Conservation (phyloP, 2,113 vertebrate species). For the Barbus barbus region DNA sequence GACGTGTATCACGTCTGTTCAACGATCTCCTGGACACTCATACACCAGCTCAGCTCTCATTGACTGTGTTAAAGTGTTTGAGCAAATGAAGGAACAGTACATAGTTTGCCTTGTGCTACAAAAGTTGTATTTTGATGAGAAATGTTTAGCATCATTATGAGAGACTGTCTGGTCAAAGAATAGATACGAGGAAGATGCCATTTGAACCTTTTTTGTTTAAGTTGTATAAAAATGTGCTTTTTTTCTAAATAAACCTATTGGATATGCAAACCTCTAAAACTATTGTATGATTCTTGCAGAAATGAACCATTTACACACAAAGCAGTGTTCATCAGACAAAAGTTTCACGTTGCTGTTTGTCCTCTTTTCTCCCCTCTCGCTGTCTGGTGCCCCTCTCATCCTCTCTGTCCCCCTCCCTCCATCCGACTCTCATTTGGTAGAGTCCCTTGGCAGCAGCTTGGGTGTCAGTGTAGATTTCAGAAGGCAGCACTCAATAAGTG, state of each 20-base stretch:
- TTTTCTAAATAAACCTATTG: no score
- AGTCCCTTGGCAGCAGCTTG: conserved; percentile 67
- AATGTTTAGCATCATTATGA: neutral
- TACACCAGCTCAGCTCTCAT: neutral
- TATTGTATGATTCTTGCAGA: neutral
- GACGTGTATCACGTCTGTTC: neutral
- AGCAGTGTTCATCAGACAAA: neutral
- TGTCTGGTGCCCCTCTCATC: conserved; percentile 6
- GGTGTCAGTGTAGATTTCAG: conserved; percentile 78
- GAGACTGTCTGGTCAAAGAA: neutral
- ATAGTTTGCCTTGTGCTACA: neutral
- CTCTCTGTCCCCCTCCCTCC: conserved; percentile 40
- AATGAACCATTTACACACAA: neutral
- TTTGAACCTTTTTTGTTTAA: neutral
- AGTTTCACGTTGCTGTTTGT: conserved; percentile 25
- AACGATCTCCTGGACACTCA: conserved; percentile 15
- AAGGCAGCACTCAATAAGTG: conserved; percentile 69
- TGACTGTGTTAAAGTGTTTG: neutral
- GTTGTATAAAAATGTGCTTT: neutral
- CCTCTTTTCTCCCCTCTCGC: conserved; percentile 15
- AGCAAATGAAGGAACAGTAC: neutral
- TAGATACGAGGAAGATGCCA: neutral
- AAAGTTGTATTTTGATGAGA: neutral
- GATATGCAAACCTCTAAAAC: no score
- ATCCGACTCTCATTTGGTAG: conserved; percentile 52